Evolutionary conservation across 2,113 vertebrate genomes (phyloP), one percentile per base, ranked within the genome.

Genomic region (Scartelaos histophorus): DNA sequence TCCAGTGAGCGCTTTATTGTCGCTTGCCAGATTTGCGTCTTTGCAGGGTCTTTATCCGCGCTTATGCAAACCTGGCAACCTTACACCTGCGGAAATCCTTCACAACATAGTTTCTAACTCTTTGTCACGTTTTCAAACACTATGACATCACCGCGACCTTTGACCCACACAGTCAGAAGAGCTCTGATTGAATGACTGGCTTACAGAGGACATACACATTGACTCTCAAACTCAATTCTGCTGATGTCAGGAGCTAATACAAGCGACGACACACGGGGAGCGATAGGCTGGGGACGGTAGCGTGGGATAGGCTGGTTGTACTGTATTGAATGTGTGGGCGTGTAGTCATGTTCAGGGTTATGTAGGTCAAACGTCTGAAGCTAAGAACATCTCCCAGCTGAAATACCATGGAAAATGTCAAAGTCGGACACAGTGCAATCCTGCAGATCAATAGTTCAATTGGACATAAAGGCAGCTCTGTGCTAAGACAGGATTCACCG

Each of bases 1-100:
- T 93, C 92, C 92, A 91, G 88, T 84, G 88, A 92, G 89, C 90
- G 83, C 90, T 93, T 94, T 93, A 92, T 93, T 91, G 86, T 92
- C 71, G 34, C 70, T 80, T 80, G 89, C 83, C 88, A 84, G 88
- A 92, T 92, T 92, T 86, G 84, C 34, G 78, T 78, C 66, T 69
- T 81, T 61, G 65, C 67, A 75, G 76, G 69, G 73, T 70, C 54
- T 67, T n/a, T 51, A 72, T 68, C 72, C 56, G 57, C 65, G 60
- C 43, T 74, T 81, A 85, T 66, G 69, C 75, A 66, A 74, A 72
- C 80, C 73, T 25, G 21, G 45, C 38, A 21, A 43, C 69, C 78
- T 71, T 67, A 70, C 71, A 85, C 69, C 76, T 57, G 38, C 16
- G 81, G 79, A 80, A 78, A 88, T 68, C 21, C 51, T 70, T 62